Percentiles rank a stretch among this genome's conserved stretches.
Evolutionary conservation across 1,140 invertebrate species (phyloP).

Genomic region (Drosophila pseudoananassae): DNA sequence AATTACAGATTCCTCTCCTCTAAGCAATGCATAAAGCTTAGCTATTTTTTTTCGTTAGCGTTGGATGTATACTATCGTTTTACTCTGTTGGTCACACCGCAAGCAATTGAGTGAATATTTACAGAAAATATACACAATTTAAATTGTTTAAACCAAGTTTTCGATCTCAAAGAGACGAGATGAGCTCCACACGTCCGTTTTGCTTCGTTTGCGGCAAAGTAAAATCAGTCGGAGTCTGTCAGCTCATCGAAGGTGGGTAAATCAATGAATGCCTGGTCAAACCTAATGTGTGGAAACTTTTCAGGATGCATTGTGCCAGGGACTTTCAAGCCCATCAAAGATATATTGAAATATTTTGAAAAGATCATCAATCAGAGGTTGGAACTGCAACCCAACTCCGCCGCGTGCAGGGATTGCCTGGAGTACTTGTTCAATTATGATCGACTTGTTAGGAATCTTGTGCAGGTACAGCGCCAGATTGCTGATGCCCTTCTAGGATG

Average conservation of each 20-base stretch:
- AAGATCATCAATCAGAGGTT: conserved; percentile 67
- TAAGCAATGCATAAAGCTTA: background rate
- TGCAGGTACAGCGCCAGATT: conserved; percentile 67
- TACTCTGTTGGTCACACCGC: conserved; percentile 3
- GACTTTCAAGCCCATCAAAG: conserved; percentile 70
- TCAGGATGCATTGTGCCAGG: conserved; percentile 70
- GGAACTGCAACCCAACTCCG: conserved; percentile 52
- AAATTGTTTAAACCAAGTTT: conserved; percentile 10
- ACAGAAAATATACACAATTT: conserved; percentile 45
- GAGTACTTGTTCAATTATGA: conserved; percentile 70
- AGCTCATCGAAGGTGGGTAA: conserved; percentile 60
- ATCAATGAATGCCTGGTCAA: background rate
- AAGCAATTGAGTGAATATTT: conserved; percentile 11
- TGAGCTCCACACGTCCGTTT: conserved; percentile 58
- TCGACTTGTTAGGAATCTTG: conserved; percentile 61
- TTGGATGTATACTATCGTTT: background rate
- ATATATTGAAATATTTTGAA: conserved; percentile 67
- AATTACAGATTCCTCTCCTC: too few relatives aligned
- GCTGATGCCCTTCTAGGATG: conserved; percentile 57
- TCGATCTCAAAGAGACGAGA: conserved; percentile 10
- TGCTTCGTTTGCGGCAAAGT: conserved; percentile 69
- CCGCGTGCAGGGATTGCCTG: conserved; percentile 60
- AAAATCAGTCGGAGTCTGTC: conserved; percentile 65
- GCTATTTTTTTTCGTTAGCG: background rate
- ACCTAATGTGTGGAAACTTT: conserved; percentile 1